Evolutionary conservation across 2,888 invertebrate species (phyloP), one percentile per base, ranked within the genome.

Genomic region (Maniola hyperantus): DNA sequence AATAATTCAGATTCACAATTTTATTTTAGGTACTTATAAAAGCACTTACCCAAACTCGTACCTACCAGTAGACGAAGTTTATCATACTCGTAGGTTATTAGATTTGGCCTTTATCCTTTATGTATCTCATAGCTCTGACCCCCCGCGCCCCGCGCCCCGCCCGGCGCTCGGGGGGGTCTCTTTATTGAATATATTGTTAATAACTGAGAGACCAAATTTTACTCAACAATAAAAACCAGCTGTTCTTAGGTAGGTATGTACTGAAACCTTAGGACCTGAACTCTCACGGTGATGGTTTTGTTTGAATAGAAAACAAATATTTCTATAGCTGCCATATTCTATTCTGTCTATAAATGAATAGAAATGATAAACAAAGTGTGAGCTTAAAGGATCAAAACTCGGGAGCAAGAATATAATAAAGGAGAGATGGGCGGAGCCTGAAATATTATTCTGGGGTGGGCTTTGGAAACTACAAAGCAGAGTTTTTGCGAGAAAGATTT

Each of bases 311-410:
- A 53, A 53, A 26, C 26, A 53, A 33, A 13, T 53, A 53, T n/a
- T n/a, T 13, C 6, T 33, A 33, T 10, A 5, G 20, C 11, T 20
- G 0, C 50, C 0, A 50, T 18, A 18, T 26, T 53, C 51, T 53
- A n/a, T 53, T 26, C 26, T 53, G 48, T 18, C 18, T 53, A 53
- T 18, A 53, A 15, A 55, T 36, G 36, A 55, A 55, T 36, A 36
- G 8, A 18, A 36, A 55, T 36, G 10, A 36, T 18, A 15, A 36
- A 36, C 55, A 55, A 36, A 36, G 15, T 55, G 55, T 36, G 18
- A 36, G 55, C 55, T 15, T 18, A 55, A 2, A 55, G 51, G 33
- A 53, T 53, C 26, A 33, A 26, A 53, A 26, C 7, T 5, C 33
- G 51, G 13, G 51, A 11, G 26, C 33, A 33, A 33, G 51, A 53